Evolutionary conservation across 1,140 invertebrate genomes (phyloP).

Genomic region (Coptotermes formosanus): DNA sequence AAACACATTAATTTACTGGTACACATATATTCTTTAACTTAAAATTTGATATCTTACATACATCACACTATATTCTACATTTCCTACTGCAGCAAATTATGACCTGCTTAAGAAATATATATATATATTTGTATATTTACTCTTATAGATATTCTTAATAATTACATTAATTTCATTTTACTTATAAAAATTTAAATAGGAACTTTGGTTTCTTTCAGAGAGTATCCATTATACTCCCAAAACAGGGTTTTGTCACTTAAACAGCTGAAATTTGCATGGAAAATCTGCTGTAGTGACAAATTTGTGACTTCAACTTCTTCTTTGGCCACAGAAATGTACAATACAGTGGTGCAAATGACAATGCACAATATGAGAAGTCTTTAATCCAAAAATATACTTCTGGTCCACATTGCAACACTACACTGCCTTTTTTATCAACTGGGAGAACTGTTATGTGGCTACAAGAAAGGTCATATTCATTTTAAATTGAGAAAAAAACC

Average conservation of each 20-base stretch:
- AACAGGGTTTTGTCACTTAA: slow-evolving; percentile 12
- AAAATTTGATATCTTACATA: slow-evolving; percentile 11
- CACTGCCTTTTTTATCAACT: slow-evolving; percentile 5
- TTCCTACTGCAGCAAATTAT: slow-evolving; percentile 25
- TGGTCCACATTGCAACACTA: background rate
- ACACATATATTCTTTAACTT: slow-evolving; percentile 17
- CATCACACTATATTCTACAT: slow-evolving; percentile 3
- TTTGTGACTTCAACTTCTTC: background rate
- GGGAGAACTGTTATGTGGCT: background rate
- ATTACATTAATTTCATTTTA: slow-evolving; percentile 28
- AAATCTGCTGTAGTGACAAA: slow-evolving; percentile 11
- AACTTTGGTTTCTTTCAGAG: slow-evolving; percentile 36
- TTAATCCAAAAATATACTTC: slow-evolving; percentile 7
- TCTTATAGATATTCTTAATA: slow-evolving; percentile 27
- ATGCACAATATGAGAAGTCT: background rate
- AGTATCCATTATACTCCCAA: slow-evolving; percentile 29
- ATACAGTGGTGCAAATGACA: no score
- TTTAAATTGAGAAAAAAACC: background rate
- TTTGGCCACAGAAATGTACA: background rate
- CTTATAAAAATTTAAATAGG: slow-evolving; percentile 35
- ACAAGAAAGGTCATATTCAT: background rate
- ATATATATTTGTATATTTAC: slow-evolving; percentile 29
- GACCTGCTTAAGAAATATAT: slow-evolving; percentile 30
- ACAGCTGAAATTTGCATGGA: background rate
- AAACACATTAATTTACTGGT: slow-evolving; percentile 11